Evolutionary conservation across 1,140 invertebrate genomes (phyloP), one percentile per base, ranked within the genome.

Genomic region (Lycorma delicatula): DNA sequence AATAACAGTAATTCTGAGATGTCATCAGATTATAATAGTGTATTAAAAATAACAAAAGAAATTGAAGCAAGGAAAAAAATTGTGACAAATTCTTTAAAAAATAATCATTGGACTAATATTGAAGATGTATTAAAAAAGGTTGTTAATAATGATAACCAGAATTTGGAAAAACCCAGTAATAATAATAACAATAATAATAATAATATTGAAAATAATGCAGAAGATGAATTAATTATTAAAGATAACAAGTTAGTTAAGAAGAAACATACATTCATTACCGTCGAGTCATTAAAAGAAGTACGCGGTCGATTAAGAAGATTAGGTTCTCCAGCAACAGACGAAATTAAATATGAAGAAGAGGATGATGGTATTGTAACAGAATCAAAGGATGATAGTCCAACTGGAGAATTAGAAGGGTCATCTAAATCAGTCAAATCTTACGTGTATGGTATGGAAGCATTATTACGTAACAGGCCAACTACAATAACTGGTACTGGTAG

Each of bases 221-320:
- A 27, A 3, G 28, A 27, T 31, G 49, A 18, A 7, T 11, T n/a
- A n/a, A 25, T 26, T 41, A 41, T 18, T 54, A 20, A 34, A 1
- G 23, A 34, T 1, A 54, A 27, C 26, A 16, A n/a, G 6, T n/a
- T 46, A 12, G n/a, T 16, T 3, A 64, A 63, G 47, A 66, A 64
- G 28, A 67, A 65, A 62, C 49, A 65, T 22, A 72, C 76, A 0
- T 80, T 81, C 48, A 71, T 81, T 1, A 79, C 79, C 1, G 78
- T 78, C 27, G 79, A 81, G 38, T 77, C 77, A 1, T 64, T 81
- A 49, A 76, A 79, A 58, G 78, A 79, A 67, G 76, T 81, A 5
- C 71, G 76, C 55, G 78, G 74, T 23, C 71, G 75, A 53, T 66
- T 81, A 16, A 72, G 77, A 62, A 72, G 47, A 49, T 26, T 51